phyloP scores from a whole-genome alignment of 2,113 vertebrate genomes.

The Nannobrachium achirus region DNA sequence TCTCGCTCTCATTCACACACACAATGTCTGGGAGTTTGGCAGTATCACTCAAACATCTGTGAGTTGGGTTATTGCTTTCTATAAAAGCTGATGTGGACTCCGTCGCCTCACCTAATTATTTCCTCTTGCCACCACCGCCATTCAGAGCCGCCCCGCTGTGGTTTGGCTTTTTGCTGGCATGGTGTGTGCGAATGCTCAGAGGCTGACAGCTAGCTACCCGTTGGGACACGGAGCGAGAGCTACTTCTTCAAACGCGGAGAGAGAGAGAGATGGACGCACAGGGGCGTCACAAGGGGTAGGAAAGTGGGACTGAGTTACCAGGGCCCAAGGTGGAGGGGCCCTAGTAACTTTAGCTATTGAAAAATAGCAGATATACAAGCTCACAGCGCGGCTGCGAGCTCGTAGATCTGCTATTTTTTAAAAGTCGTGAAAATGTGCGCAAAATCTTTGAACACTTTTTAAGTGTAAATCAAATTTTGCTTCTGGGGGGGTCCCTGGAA shows the following conservation, averaged over 20 bases:
- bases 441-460: too few relatives aligned
- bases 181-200: constrained; percentile 28
- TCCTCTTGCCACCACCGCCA: constrained; percentile 32
- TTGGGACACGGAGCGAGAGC: constrained; percentile 13
- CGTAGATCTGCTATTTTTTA: too few relatives aligned
- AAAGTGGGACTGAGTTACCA: too few relatives aligned
- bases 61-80: constrained; percentile 35
- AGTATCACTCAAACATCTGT: constrained; percentile 41
- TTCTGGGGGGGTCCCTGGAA: too few relatives aligned
- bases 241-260: constrained; percentile 5
- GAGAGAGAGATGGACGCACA: too few relatives aligned
- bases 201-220: constrained; percentile 15
- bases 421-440: too few relatives aligned
- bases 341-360: too few relatives aligned
- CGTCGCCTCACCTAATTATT: constrained; percentile 42
- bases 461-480: too few relatives aligned
- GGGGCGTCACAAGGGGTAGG: too few relatives aligned
- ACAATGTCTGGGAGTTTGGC: constrained; percentile 41
- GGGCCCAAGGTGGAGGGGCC: too few relatives aligned
- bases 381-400: too few relatives aligned
- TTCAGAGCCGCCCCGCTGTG: constrained; percentile 37
- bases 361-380: too few relatives aligned
- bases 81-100: constrained; percentile 32
- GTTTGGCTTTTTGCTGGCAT: constrained; percentile 25
- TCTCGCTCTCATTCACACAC: neutral